These are phyloP conservation scores for Kryptolebias ocellatus DNA, from an alignment of 2,797 vertebrate species.

Conservation along the genomic window DNA sequence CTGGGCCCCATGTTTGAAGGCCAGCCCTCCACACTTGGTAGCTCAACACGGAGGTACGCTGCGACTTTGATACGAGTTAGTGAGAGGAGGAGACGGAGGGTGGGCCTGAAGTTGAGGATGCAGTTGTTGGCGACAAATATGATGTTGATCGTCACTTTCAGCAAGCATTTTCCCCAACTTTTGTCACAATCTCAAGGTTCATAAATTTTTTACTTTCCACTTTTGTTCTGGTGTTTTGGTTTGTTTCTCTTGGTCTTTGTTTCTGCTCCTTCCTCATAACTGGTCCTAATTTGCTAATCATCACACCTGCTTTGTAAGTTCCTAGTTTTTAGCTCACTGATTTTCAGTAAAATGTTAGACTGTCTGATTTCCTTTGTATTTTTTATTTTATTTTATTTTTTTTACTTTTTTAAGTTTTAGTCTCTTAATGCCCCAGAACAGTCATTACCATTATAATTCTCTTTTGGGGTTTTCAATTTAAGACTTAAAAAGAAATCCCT, in stretches of 20 bases:
- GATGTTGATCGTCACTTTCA: slow-evolving; percentile 69
- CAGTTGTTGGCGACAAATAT: slow-evolving; percentile 78
- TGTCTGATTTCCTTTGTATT: background rate
- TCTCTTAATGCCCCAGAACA: background rate
- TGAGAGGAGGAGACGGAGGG: slow-evolving; percentile 69
- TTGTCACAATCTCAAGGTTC: background rate
- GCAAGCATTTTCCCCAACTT: slow-evolving; percentile 22
- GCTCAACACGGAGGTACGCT: slow-evolving; percentile 76
- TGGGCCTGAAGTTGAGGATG: slow-evolving; percentile 71
- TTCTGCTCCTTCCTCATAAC: no score
- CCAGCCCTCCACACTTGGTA: slow-evolving; percentile 70
- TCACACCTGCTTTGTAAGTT: no score
- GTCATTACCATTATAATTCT: background rate
- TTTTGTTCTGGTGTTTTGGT: background rate
- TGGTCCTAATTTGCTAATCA: no score
- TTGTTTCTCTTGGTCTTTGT: background rate
- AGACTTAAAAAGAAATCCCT: background rate
- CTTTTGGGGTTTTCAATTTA: background rate
- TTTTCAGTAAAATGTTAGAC: no score
- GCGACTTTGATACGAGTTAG: slow-evolving; percentile 76
- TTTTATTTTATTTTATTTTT: background rate
- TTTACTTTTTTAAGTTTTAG: background rate
- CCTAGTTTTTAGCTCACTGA: no score
- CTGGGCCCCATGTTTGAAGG: slow-evolving; percentile 75
- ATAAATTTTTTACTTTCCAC: no score